A percentile compares a stretch with the other conserved stretches of the same genome.
These are phyloP conservation scores for Toxonevra muliebris DNA, from an alignment of 2,888 invertebrate genomes.

Conservation along the genomic window DNA sequence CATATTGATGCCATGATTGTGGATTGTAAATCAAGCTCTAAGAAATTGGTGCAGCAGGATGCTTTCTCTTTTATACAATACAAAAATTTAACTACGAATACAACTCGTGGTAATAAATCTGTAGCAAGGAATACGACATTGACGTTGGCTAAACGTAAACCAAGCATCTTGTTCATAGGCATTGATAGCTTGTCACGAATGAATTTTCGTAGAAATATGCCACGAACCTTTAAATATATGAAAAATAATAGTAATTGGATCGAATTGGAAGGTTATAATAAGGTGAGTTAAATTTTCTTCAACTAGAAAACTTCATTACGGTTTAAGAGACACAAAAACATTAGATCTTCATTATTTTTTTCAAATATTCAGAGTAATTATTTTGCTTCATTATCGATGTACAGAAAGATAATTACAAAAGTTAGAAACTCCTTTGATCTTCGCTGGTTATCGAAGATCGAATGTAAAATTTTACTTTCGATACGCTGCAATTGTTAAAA, in stretches of 20 bases:
- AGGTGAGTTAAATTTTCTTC: conserved; percentile 71
- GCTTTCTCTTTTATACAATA: conserved; percentile 69
- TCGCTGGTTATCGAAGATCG: too few species aligned
- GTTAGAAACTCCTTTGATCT: too few species aligned
- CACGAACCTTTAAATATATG: conserved; percentile 73
- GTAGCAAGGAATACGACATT: conserved; percentile 34
- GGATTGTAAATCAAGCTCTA: conserved; percentile 58
- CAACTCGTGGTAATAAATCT: conserved; percentile 40
- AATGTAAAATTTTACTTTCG: too few species aligned
- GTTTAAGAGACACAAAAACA: too few species aligned
- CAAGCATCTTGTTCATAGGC: conserved; percentile 80
- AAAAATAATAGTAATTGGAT: conserved; percentile 71
- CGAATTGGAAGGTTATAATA: conserved; percentile 77
- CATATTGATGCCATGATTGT: conserved; percentile 50
- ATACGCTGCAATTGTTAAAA: too few species aligned
- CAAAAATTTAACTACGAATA: conserved; percentile 61
- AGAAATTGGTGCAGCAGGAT: conserved; percentile 53
- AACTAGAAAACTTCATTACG: too few species aligned
- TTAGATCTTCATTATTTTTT: too few species aligned
- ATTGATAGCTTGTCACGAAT: conserved; percentile 85
- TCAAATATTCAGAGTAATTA: too few species aligned
- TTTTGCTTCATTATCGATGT: too few species aligned
- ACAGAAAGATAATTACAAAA: too few species aligned
- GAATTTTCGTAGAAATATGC: conserved; percentile 79
- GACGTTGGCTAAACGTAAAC: conserved; percentile 48